Conservation (phyloP, 2,888 invertebrate species). For the Erebia aethiops region DNA sequence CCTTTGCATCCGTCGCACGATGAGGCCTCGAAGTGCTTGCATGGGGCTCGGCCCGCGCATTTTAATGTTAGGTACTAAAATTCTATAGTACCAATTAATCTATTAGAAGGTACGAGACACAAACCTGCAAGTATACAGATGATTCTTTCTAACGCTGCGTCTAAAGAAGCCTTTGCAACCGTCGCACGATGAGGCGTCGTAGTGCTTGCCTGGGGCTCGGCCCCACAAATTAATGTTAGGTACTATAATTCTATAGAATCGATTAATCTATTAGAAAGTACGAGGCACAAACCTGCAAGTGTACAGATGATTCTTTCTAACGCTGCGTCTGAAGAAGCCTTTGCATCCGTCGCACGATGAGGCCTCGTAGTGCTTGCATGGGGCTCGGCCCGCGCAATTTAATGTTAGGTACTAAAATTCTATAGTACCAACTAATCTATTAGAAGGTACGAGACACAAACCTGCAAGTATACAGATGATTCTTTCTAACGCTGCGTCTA, state of each 20-base stretch:
- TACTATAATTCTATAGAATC: background rate
- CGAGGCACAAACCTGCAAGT: slow-evolving; percentile 88
- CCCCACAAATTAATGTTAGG: slow-evolving; percentile 87
- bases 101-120: background rate
- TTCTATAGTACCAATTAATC: slow-evolving; percentile 48
- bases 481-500: slow-evolving; percentile 94
- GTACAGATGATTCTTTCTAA: slow-evolving; percentile 94
- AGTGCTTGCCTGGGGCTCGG: slow-evolving; percentile 98
- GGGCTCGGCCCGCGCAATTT: slow-evolving; percentile 94
- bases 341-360: slow-evolving; percentile 99
- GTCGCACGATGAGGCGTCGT: slow-evolving; percentile 97
- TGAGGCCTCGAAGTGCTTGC: slow-evolving; percentile 98
- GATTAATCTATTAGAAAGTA: too few species aligned
- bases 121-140: slow-evolving; percentile 95
- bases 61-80: slow-evolving; percentile 88
- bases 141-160: slow-evolving; percentile 95
- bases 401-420: background rate
- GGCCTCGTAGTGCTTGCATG: slow-evolving; percentile 98
- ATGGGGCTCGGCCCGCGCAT: too few species aligned
- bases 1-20: slow-evolving; percentile 99
- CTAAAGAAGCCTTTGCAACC: slow-evolving; percentile 95
- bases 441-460: background rate
- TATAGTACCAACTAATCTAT: background rate
- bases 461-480: slow-evolving; percentile 97
- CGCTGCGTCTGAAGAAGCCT: slow-evolving; percentile 95